Base-by-base conservation (phyloP, 1,140 invertebrate species). In the Macrobrachium rosenbergii region DNA sequence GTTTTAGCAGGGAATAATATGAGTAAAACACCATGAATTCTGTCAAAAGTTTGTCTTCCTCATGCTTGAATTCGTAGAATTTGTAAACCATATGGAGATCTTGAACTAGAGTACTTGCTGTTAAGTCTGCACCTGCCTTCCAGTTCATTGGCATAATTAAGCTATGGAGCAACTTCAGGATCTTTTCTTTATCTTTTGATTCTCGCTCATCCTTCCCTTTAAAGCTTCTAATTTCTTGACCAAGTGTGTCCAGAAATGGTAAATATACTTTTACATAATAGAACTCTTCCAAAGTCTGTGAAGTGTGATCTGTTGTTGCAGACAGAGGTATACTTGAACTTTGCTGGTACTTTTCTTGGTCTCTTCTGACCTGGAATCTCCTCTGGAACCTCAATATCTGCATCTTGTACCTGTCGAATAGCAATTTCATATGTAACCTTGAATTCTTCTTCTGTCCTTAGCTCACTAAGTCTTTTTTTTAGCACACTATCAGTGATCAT, bases 401-500 rank as follows among this genome's bases (percentile, higher is more conserved):
- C 72, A 21, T 8, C 72, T 75, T 75, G 8, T 75, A n/a, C 72
- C 2, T 75, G 72, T 75, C 43, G 23, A 2, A 21, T 75, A 37
- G 43, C 19, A 21, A 12, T 75, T 43, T 75, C 14, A 75, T 12
- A 75, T 75, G 43, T 75, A 37, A 28, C 21, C 5, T 75, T 75
- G 72, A n/a, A 75, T 75, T 75, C 21, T 75, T 75, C 21, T 75
- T 75, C 72, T 37, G 19, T 75, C 28, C 72, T 75, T 43, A 75
- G 72, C 72, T 75, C 72, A 28, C 14, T 75, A 37, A 37, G n/a
- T n/a, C n/a, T n/a, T n/a, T n/a, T 43, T 43, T 75, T 75, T 43
- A 75, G 23, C 72, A 75, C 21, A 75, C 72, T 43, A 75, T 75
- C 72, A 75, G 72, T 75, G n/a, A n/a, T n/a, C n/a, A n/a, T n/a